A percentile compares a stretch with the other conserved stretches of the same genome.
Evolutionary conservation across 2,888 invertebrate species (phyloP).

Genomic region (Euspilapteryx auroguttella): DNA sequence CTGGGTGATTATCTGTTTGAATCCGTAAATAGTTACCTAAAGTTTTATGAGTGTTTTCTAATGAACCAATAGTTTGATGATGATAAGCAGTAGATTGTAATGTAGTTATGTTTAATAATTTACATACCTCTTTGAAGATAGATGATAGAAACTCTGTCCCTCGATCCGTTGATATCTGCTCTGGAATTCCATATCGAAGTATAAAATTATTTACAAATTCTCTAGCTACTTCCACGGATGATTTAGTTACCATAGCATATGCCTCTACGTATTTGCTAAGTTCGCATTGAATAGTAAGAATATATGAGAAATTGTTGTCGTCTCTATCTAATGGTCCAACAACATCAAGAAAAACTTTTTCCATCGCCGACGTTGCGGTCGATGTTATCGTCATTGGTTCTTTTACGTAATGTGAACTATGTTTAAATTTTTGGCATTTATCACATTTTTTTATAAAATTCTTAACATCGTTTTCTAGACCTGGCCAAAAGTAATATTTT

Average conservation of each 20-base stretch:
- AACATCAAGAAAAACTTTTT: conserved; percentile 9
- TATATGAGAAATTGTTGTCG: conserved; percentile 7
- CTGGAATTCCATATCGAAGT: conserved; percentile 2
- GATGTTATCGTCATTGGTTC: conserved; percentile 9
- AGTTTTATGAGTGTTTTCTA: not conserved
- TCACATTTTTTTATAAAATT: conserved; percentile 7
- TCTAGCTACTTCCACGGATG: not conserved
- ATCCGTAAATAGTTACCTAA: not conserved
- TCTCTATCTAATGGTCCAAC: conserved; percentile 9
- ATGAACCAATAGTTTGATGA: not conserved
- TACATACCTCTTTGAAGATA: conserved; percentile 3
- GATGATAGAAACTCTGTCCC: conserved; percentile 2
- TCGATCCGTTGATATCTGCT: conserved; percentile 2
- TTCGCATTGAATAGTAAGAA: conserved; percentile 9
- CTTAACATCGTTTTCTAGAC: conserved; percentile 6
- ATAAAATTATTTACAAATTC: conserved; percentile 4
- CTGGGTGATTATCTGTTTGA: not conserved
- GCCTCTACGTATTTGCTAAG: conserved; percentile 5
- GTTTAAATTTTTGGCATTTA: conserved; percentile 8
- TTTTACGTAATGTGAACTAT: conserved; percentile 2
- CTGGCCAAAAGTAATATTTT: conserved; percentile 8
- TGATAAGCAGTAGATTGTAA: conserved; percentile 2
- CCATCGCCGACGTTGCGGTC: conserved; percentile 8
- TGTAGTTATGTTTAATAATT: conserved; percentile 3
- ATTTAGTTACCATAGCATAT: not conserved